A percentile compares a stretch with the other conserved stretches of the same genome.
Conservation (phyloP, 2,113 vertebrate genomes). For the Xerus inauris region DNA sequence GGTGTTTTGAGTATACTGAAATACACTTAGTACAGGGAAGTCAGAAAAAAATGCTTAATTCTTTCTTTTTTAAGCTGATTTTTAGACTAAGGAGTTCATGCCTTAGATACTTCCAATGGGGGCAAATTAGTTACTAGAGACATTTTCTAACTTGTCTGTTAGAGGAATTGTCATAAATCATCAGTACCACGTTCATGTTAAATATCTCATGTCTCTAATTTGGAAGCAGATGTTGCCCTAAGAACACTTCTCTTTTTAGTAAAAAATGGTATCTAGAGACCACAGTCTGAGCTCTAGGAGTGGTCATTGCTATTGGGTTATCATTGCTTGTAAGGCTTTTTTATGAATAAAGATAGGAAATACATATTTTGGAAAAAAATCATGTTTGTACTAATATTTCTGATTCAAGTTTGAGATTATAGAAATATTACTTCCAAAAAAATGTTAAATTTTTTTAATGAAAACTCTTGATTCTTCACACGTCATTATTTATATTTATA, state of each 20-base stretch:
- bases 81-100: background rate
- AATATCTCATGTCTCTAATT: background rate
- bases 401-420: background rate
- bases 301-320: background rate
- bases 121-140: background rate
- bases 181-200: background rate
- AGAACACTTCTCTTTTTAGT: background rate
- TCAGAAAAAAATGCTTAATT: background rate
- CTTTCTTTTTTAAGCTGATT: background rate
- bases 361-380: background rate
- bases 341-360: background rate
- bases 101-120: background rate
- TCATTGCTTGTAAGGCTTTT: background rate
- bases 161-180: background rate
- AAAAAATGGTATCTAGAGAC: background rate
- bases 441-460: background rate
- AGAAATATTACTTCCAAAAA: slow-evolving; percentile 1
- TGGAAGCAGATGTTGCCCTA: background rate
- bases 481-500: background rate
- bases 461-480: slow-evolving; percentile 26
- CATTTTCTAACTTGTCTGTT: background rate
- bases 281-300: background rate
- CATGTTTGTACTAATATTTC: background rate
- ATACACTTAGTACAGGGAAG: background rate
- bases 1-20: background rate